These are phyloP conservation scores for Gymnogyps californianus DNA, from an alignment of 2,113 vertebrate species.

Conservation along the genomic window DNA sequence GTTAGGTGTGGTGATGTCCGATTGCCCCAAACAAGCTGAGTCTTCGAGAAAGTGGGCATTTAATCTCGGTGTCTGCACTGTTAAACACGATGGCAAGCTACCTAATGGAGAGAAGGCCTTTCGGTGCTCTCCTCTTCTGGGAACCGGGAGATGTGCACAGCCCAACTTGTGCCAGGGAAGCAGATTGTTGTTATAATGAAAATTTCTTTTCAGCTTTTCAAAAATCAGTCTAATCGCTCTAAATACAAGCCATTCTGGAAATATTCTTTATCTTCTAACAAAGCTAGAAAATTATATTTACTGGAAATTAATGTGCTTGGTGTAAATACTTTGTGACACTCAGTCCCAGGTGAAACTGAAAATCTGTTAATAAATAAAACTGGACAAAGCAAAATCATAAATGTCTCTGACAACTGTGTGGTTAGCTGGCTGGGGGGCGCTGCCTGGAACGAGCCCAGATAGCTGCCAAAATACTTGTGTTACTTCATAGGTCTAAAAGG, in stretches of 20 bases:
- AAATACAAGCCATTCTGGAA: background rate
- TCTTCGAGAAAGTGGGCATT: background rate
- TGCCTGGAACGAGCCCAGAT: background rate
- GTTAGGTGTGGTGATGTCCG: background rate
- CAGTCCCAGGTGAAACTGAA: background rate
- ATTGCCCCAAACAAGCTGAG: background rate
- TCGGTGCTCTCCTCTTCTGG: background rate
- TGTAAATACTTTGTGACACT: background rate
- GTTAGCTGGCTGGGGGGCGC: background rate
- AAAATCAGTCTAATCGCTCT: background rate
- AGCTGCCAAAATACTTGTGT: background rate
- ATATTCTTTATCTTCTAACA: background rate
- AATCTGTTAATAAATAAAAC: background rate
- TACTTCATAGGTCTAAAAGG: background rate
- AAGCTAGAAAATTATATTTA: background rate
- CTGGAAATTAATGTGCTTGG: background rate
- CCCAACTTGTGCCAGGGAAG: background rate
- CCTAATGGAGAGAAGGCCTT: background rate
- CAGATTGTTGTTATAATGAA: background rate
- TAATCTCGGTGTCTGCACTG: background rate
- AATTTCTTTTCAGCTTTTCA: background rate
- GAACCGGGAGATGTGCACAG: accelerated
- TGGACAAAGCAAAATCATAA: background rate
- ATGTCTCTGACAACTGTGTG: background rate
- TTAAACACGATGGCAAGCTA: background rate